phyloP scores from a whole-genome alignment of 92 coral and sea anemone genomes.

The Siderastrea radians region DNA sequence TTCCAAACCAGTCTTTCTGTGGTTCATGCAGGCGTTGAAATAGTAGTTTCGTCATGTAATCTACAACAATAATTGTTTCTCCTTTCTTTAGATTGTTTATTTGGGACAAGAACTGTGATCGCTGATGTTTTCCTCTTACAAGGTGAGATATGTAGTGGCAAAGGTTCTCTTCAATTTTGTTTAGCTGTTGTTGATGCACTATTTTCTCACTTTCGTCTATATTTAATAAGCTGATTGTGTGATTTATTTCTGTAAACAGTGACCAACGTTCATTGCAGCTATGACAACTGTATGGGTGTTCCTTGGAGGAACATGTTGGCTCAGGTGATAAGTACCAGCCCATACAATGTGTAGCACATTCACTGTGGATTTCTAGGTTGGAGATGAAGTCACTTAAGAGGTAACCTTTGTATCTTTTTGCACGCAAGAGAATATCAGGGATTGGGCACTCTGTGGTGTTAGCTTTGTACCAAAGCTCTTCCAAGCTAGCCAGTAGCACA shows the following conservation, averaged over 20 bases:
- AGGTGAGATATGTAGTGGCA: conserved; percentile 53
- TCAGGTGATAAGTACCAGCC: conserved; percentile 30
- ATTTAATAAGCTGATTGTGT: too few species aligned
- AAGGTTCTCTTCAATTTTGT: conserved; percentile 24
- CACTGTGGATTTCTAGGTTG: conserved; percentile 38
- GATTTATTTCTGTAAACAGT: too few species aligned
- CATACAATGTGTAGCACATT: conserved; percentile 70
- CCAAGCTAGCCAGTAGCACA: too few species aligned
- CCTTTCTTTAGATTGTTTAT: conserved; percentile 31
- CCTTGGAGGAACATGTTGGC: not conserved
- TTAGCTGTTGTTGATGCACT: too few species aligned
- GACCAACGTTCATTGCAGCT: not conserved
- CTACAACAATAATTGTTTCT: conserved; percentile 43
- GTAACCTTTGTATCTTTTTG: conserved; percentile 36
- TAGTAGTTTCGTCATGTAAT: conserved; percentile 70
- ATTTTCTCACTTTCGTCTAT: too few species aligned
- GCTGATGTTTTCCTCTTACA: conserved; percentile 67
- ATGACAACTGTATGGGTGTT: conserved; percentile 7
- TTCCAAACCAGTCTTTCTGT: not conserved
- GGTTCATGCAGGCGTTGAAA: conserved; percentile 50
- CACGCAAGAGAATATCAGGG: not conserved
- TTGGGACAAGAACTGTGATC: conserved; percentile 45
- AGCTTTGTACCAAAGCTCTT: not conserved
- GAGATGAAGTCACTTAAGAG: conserved; percentile 17
- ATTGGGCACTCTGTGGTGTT: not conserved